phyloP scores from a whole-genome alignment of 1,140 invertebrate genomes.

The Limonius californicus region DNA sequence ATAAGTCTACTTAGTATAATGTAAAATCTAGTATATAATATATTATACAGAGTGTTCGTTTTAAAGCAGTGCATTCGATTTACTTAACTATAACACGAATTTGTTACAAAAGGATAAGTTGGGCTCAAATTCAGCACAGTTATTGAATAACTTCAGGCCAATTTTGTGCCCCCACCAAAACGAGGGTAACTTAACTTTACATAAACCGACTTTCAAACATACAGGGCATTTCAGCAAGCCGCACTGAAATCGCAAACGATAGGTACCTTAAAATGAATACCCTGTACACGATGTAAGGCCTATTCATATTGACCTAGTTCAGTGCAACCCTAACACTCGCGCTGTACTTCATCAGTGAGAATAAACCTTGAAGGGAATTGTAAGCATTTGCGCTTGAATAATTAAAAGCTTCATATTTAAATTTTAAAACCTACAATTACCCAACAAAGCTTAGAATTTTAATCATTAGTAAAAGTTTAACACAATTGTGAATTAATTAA shows the following conservation, averaged over 20 bases:
- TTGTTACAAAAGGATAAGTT: too few relatives aligned
- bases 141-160: too few relatives aligned
- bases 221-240: too few relatives aligned
- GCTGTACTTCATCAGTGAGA: conserved; percentile 1
- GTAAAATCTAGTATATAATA: conserved; percentile 7
- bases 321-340: background rate
- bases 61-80: conserved; percentile 10
- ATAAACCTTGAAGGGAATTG: conserved; percentile 2
- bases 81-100: too few relatives aligned
- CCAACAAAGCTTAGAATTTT: background rate
- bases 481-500: too few relatives aligned
- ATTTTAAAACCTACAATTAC: background rate
- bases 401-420: background rate
- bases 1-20: background rate
- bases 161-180: too few relatives aligned
- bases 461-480: too few relatives aligned
- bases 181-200: too few relatives aligned
- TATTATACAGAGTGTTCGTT: conserved; percentile 13
- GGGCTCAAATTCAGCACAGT: too few relatives aligned
- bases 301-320: background rate
- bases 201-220: too few relatives aligned
- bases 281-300: background rate
- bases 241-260: too few relatives aligned
- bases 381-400: background rate
- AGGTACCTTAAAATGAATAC: conserved; percentile 10